phyloP scores from a whole-genome alignment of 2,888 invertebrate species.

The Leptopterna dolabrata region DNA sequence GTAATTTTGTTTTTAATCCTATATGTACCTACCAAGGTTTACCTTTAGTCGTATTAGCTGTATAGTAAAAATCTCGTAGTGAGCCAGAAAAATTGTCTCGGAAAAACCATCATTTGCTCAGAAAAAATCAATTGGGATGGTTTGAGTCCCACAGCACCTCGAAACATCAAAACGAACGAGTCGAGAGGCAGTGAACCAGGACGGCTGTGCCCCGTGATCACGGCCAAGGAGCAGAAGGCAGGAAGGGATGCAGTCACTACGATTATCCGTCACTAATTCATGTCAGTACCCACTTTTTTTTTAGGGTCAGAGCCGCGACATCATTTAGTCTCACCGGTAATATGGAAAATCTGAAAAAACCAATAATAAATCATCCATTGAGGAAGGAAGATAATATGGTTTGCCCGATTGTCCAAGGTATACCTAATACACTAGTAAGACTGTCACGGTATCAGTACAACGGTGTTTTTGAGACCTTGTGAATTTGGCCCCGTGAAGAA shows the following conservation, averaged over 20 bases:
- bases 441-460: no score
- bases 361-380: background rate
- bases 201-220: conserved; percentile 40
- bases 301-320: conserved; percentile 30
- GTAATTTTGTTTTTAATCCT: no score
- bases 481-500: no score
- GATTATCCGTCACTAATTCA: conserved; percentile 39
- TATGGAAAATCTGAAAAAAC: conserved; percentile 23
- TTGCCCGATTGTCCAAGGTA: no score
- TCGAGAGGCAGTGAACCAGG: conserved; percentile 2
- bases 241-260: conserved; percentile 28
- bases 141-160: background rate
- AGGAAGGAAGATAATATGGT: background rate
- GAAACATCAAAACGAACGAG: background rate
- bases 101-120: no score
- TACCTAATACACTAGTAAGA: no score
- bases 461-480: no score
- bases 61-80: no score
- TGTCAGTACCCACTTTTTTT: background rate
- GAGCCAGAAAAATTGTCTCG: no score
- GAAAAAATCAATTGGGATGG: no score
- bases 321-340: conserved; percentile 18
- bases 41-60: no score
- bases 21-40: no score
- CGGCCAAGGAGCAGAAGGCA: conserved; percentile 30